Evolutionary conservation across 2,888 invertebrate species (phyloP), one percentile per base, ranked within the genome.

Genomic region (Hoplodrina ambigua): DNA sequence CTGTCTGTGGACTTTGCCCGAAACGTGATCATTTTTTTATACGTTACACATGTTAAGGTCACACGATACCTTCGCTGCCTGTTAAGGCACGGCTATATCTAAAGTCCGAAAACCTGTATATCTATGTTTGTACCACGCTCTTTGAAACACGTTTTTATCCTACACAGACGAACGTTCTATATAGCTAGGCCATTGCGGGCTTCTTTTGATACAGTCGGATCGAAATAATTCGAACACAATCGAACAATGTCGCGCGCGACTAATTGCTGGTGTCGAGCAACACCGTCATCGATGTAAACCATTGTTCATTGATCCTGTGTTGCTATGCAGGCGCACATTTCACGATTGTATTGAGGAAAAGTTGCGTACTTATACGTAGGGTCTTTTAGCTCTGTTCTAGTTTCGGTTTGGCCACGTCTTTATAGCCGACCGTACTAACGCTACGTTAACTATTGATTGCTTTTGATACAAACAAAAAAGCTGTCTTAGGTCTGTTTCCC

Each of bases 1-100:
- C 37, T 49, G 52, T 46, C 44, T 61, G 76, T 52, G 58, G 70
- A 75, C 62, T 75, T 76, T 58, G 53, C 1, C 11, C 57, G 77
- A 37, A 59, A 63, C 52, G 20, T 59, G 72, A 55, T n/a, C 52
- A 63, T 37, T 61, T 61, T 68, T 46, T 11, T 54, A 75, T 53
- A 49, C 37, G n/a, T 68, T n/a, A 20, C 72, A 19, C 46, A 3
- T 30, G 19, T 33, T 20, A 54, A 69, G 54, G 59, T 54, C 59
- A 69, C 54, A 17, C 20, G 53, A 58, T 25, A 67, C 52, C 6
- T 20, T 17, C 4, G 7, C 15, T 4, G 37, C 25, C 25, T 41
- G 37, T 57, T 10, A 17, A 55, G 4, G 8, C 25, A 30, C 44
- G 33, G 17, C 54, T 44, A 44, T 25, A 55, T 56, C 6, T 33